These are phyloP conservation scores for Taphrorychus bicolor DNA, from an alignment of 2,888 invertebrate species.

Conservation along the genomic window DNA sequence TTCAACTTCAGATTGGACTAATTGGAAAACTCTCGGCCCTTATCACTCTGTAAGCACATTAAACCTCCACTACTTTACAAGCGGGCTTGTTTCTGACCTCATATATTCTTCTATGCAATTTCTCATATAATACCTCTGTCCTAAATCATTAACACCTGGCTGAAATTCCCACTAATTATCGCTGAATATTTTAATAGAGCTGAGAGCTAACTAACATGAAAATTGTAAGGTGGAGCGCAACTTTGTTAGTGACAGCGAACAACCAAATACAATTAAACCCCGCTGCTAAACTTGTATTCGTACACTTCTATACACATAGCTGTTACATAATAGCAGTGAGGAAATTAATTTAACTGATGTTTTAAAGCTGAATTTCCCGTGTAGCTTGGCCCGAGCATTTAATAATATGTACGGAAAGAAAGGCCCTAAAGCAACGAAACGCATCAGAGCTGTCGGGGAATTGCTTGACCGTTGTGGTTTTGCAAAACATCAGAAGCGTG, in stretches of 20 bases:
- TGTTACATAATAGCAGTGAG: neutral
- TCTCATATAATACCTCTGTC: too few relatives aligned
- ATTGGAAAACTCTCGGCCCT: too few relatives aligned
- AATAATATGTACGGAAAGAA: neutral
- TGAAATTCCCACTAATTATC: too few relatives aligned
- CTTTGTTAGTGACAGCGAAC: neutral
- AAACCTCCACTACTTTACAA: too few relatives aligned
- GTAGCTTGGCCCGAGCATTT: neutral
- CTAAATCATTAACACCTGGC: neutral
- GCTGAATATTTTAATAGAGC: too few relatives aligned
- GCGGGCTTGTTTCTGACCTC: too few relatives aligned
- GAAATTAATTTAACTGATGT: neutral
- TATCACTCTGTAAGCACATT: too few relatives aligned
- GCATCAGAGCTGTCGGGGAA: conserved; percentile 1
- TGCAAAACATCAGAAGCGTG: neutral
- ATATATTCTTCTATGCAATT: too few relatives aligned
- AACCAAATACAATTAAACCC: neutral
- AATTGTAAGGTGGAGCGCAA: neutral
- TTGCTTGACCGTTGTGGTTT: conserved; percentile 5
- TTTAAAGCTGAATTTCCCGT: neutral
- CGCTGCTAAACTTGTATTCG: neutral
- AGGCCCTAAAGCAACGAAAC: neutral
- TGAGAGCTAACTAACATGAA: too few relatives aligned
- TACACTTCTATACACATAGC: neutral
- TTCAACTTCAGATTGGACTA: too few relatives aligned